Conservation (phyloP, 2,888 invertebrate genomes). For the Eugnorisma glareosa region DNA sequence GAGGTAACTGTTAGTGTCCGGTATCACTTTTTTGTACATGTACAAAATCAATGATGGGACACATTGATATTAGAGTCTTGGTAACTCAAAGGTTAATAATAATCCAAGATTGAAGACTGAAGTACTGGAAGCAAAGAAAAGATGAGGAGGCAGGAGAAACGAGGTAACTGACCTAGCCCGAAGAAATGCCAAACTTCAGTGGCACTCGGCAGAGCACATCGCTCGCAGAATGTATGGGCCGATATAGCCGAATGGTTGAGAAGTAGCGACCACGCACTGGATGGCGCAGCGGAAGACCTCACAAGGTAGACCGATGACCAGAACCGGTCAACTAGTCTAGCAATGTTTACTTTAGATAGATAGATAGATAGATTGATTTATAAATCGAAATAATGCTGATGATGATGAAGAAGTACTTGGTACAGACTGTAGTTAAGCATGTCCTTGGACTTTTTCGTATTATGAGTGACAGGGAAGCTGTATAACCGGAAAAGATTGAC, state of each 20-base stretch:
- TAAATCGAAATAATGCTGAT: neutral
- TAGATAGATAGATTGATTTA: no score
- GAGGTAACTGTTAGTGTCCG: neutral
- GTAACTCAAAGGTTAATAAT: neutral
- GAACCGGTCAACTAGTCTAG: neutral
- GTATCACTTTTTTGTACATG: neutral
- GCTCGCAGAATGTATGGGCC: neutral
- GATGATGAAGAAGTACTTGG: neutral
- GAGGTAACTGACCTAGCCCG: neutral
- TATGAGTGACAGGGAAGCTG: no score
- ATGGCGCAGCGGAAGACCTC: neutral
- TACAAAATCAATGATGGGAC: neutral
- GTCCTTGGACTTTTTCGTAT: neutral
- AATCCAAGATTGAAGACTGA: neutral
- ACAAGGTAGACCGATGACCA: neutral
- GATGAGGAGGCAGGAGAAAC: neutral
- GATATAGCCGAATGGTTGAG: neutral
- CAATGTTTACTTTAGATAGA: neutral
- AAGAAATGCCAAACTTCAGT: neutral
- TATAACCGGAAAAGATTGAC: no score
- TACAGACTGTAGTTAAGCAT: neutral
- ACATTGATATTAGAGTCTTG: neutral
- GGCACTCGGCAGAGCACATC: neutral
- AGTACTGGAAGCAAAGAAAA: neutral
- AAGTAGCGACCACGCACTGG: neutral